Evolutionary conservation across 2,797 vertebrate genomes (phyloP).

Genomic region (Chiloscyllium punctatum): DNA sequence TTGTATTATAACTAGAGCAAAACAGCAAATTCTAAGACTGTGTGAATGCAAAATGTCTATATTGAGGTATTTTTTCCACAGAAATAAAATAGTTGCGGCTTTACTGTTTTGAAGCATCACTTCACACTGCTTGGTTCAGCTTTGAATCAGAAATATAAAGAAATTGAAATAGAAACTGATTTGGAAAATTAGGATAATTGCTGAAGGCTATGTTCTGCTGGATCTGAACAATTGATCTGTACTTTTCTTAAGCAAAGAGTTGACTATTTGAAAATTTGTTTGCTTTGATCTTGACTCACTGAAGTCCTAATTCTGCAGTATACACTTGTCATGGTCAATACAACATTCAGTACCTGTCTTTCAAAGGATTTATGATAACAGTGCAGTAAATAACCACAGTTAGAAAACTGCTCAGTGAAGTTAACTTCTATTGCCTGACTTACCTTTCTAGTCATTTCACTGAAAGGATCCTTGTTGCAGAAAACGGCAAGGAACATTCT

Average conservation of each 20-base stretch:
- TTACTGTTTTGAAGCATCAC: background rate
- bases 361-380: background rate
- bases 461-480: background rate
- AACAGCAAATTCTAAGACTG: background rate
- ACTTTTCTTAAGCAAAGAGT: background rate
- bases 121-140: background rate
- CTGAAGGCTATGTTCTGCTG: background rate
- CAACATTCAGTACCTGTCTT: background rate
- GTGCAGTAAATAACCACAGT: background rate
- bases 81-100: background rate
- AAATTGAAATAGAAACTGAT: background rate
- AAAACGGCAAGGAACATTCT: background rate
- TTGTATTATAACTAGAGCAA: background rate
- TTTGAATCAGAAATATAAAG: background rate
- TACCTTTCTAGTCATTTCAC: conserved; percentile 13
- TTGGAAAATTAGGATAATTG: background rate
- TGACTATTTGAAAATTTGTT: background rate
- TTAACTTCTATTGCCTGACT: background rate
- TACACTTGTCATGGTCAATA: background rate
- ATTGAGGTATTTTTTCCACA: background rate
- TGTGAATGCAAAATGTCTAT: background rate
- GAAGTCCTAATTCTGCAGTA: background rate
- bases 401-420: background rate
- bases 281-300: background rate
- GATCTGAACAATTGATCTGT: background rate